Evolutionary conservation across 2,888 invertebrate genomes (phyloP), one percentile per base, ranked within the genome.

Genomic region (Bruchidius siliquastri): DNA sequence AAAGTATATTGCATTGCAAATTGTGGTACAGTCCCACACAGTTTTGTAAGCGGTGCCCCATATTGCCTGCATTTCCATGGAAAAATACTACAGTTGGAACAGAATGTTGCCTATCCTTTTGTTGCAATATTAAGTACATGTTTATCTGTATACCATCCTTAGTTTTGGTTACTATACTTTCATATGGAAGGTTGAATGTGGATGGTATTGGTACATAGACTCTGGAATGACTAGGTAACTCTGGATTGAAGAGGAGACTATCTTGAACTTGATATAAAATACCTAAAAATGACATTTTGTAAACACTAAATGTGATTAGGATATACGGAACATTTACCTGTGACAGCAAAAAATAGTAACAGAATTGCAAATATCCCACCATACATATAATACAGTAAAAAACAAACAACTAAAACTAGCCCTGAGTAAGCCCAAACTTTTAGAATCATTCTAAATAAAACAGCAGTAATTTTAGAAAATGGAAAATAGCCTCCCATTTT

Each of bases 51-150:
- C 77, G 73, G 72, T 98, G 97, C 0, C 98, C 98, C 90, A 98
- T 96, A 85, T 98, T 98, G 20, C 98, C 98, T 72, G 98, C 98
- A 90, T 98, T 98, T 6, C 98, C 98, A 88, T 98, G 98, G 78
- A 98, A 92, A 87, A 95, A 97, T 72, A 98, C 87, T 83, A 98
- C 88, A 13, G 97, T 97, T 0, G 96, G 95, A 72, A 91, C 91
- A 81, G 90, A 89, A 79, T 91, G 90, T 79, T 91, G 91, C 77
- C 91, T 90, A 70, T 90, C 90, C 75, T 89, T 89, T 0, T 91
- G 88, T 84, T 96, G 96, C 81, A 92, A 90, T 76, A 96, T 92
- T 82, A 95, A 92, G 84, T 93, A 96, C 86, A 94, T 91, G 81
- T 96, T 95, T 72, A 96, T 88, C 81, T 91, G 90, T 2, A 92